Percentiles rank a stretch among this genome's conserved stretches.
These are phyloP conservation scores for Nannoperca obscura DNA, from an alignment of 2,797 vertebrate species.

Conservation along the genomic window DNA sequence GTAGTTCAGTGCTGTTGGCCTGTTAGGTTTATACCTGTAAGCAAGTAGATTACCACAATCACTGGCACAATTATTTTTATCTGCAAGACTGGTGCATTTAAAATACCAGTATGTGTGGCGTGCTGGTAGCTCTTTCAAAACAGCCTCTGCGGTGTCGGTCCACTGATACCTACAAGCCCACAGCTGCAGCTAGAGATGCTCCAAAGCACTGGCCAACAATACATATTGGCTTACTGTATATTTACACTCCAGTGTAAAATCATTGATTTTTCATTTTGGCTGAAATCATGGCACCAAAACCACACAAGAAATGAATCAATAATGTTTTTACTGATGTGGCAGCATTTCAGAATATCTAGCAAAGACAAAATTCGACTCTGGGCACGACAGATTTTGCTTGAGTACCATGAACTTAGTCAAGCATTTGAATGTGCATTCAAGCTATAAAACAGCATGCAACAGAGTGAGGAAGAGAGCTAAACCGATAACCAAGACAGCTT, in stretches of 20 bases:
- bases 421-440: not conserved
- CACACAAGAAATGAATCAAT: not conserved
- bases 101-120: conserved; percentile 7
- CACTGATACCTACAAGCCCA: conserved; percentile 15
- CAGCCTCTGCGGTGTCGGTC: not conserved
- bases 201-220: not conserved
- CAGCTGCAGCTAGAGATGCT: conserved; percentile 65
- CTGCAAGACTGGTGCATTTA: conserved; percentile 18
- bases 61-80: not conserved
- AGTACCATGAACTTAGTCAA: not conserved
- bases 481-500: not conserved
- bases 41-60: conserved; percentile 17
- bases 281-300: conserved; percentile 14
- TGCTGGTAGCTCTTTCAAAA: conserved; percentile 22
- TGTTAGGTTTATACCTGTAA: conserved; percentile 21
- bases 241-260: not conserved
- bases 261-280: not conserved
- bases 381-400: not conserved
- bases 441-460: not conserved
- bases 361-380: not conserved
- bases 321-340: not conserved
- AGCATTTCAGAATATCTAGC: conserved; percentile 5
- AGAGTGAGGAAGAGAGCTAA: not conserved
- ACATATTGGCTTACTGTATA: not conserved
- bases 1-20: conserved; percentile 5